These are phyloP conservation scores for Dyspetes luteomarginatus DNA, from an alignment of 2,888 invertebrate genomes.

Conservation along the genomic window DNA sequence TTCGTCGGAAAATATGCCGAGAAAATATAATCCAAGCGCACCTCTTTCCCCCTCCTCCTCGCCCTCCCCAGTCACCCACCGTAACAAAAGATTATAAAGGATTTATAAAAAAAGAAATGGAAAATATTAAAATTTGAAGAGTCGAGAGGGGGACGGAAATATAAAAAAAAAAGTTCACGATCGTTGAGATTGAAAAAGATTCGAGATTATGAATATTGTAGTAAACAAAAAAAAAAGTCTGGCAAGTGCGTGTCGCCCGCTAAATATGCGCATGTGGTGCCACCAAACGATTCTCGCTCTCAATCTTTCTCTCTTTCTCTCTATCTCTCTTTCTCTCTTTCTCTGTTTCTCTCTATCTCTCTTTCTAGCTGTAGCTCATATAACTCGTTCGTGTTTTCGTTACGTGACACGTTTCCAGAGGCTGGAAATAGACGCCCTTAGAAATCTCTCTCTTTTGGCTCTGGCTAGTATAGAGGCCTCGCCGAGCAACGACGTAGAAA, in stretches of 20 bases:
- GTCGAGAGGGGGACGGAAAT: neutral
- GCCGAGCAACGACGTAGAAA: neutral
- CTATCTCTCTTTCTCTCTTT: conserved; percentile 21
- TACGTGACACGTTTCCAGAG: conserved; percentile 57
- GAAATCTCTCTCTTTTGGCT: conserved; percentile 20
- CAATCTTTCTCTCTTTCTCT: neutral
- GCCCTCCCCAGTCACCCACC: neutral
- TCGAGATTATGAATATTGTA: conserved; percentile 49
- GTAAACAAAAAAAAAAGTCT: neutral
- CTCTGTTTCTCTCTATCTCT: conserved; percentile 4
- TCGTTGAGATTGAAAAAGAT: conserved; percentile 8
- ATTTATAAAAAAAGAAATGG: conserved; percentile 20
- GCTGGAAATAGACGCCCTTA: conserved; percentile 59
- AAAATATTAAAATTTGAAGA: neutral
- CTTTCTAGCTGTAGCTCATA: conserved; percentile 12
- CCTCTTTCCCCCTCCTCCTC: neutral
- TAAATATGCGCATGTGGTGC: conserved; percentile 16
- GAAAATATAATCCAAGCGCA: conserved; percentile 19
- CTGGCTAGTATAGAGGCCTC: neutral
- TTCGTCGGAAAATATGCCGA: conserved; percentile 41
- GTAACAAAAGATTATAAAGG: neutral
- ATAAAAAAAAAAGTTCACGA: conserved; percentile 18
- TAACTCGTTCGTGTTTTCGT: conserved; percentile 54
- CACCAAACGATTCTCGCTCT: neutral
- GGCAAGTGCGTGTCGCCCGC: conserved; percentile 13